A percentile compares a stretch with the other conserved stretches of the same genome.
Evolutionary conservation across 2,888 invertebrate genomes (phyloP).

Genomic region (Merodon equestris): DNA sequence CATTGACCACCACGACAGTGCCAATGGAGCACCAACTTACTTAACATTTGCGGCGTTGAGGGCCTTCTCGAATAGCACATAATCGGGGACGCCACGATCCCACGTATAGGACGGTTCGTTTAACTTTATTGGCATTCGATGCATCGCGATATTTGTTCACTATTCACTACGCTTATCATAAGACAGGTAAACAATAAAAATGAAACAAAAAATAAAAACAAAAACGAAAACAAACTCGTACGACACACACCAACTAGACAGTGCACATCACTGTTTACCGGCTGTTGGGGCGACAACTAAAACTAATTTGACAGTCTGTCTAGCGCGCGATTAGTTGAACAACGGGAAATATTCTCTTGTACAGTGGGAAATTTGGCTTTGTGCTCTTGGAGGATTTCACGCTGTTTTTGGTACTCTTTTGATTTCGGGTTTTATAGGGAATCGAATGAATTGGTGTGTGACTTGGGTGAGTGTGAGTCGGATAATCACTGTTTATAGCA

Average conservation of each 20-base stretch:
- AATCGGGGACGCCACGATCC: conserved; percentile 34
- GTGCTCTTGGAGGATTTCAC: too few species aligned
- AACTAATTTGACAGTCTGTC: conserved; percentile 24
- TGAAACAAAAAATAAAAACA: background rate
- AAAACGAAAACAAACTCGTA: conserved; percentile 1
- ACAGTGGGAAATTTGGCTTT: too few species aligned
- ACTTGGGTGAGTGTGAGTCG: too few species aligned
- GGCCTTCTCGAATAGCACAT: conserved; percentile 29
- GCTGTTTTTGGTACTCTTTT: too few species aligned
- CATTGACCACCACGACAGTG: too few species aligned
- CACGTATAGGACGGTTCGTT: conserved; percentile 32
- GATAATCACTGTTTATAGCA: too few species aligned
- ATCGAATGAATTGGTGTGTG: too few species aligned
- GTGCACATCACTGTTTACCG: conserved; percentile 12
- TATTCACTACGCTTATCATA: conserved; percentile 23
- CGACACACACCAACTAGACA: conserved; percentile 5
- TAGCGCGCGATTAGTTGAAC: conserved; percentile 3
- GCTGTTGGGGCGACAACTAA: conserved; percentile 11
- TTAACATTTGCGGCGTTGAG: conserved; percentile 33
- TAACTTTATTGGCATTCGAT: conserved; percentile 34
- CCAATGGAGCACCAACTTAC: conserved; percentile 14
- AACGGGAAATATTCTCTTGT: conserved; percentile 10
- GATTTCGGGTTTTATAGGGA: too few species aligned
- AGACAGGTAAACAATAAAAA: conserved; percentile 10
- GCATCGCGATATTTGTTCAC: conserved; percentile 28